Base-by-base conservation (phyloP, 2,113 vertebrate species). In the Sander vitreus region DNA sequence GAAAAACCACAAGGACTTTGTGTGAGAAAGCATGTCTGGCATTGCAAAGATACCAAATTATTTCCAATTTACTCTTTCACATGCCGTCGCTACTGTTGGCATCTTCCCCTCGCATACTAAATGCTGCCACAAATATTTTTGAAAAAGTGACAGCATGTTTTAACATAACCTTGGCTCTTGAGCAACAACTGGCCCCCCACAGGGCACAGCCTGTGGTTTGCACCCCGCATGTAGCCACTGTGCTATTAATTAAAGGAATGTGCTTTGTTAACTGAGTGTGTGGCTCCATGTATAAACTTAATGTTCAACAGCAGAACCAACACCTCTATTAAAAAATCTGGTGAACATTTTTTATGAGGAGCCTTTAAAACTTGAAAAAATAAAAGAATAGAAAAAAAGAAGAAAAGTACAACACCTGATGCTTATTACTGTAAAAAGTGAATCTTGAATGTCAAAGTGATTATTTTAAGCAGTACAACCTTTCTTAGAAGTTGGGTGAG, bases 221-320 rank as follows among this genome's bases (percentile, higher is more conserved):
- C 85, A 73, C 84, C 80, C 88, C 89, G 81, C 87, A 80, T 89
- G 89, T 85, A 88, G 83, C 86, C 90, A 89, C 91, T 84, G 65
- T 86, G 92, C 85, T 83, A 87, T 93, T 94, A 94, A 95, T 94
- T 93, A 93, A 85, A 93, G 81, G 75, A 94, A 93, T 91, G 88
- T 91, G 92, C 86, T 90, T 92, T 89, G 90, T 87, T 94, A 90
- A 93, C 90, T 5, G 75, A 91, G 89, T 92, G 85, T 93, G 92
- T 89, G 90, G 88, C 77, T 85, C 73, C 19, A 45, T 68, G 23
- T 85, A 84, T 92, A 92, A 94, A 91, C 83, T 9, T 69, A 73
- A 80, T 72, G 68, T 84, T 58, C 57, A 89, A 88, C 88, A 88
- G 59, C 80, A 87, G 80, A 76, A 70, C 81, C 58, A 81, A 81